These are phyloP conservation scores for Hylaea fasciaria DNA, from an alignment of 2,888 invertebrate genomes.

Conservation along the genomic window DNA sequence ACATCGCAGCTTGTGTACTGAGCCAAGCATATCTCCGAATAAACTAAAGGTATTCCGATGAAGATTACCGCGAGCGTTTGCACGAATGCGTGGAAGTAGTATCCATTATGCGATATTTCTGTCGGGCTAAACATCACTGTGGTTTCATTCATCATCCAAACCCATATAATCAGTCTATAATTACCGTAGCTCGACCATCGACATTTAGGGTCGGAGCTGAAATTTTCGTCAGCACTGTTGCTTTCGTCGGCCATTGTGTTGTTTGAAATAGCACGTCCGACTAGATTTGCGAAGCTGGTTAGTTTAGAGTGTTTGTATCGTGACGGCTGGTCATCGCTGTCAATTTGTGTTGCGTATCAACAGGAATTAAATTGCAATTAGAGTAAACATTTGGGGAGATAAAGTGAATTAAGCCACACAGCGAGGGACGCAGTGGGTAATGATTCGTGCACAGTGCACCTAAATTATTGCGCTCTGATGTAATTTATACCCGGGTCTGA, in stretches of 20 bases:
- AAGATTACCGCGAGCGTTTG: constrained; percentile 61
- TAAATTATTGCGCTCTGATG: constrained; percentile 80
- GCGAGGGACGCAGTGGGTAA: constrained; percentile 78
- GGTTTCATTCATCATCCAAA: constrained; percentile 73
- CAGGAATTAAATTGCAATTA: constrained; percentile 69
- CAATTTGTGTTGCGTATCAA: constrained; percentile 51
- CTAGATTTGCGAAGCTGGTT: constrained; percentile 43
- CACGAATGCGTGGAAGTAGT: constrained; percentile 57
- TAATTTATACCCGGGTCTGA: constrained; percentile 81
- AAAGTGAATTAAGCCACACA: constrained; percentile 78
- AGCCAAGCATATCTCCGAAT: constrained; percentile 73
- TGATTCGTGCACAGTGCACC: constrained; percentile 83
- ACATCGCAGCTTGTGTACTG: constrained; percentile 72
- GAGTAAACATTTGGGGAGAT: constrained; percentile 71
- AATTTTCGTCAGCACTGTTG: constrained; percentile 47
- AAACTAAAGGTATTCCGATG: constrained; percentile 71
- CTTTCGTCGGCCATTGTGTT: constrained; percentile 36
- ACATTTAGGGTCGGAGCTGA: constrained; percentile 48
- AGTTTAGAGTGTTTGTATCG: constrained; percentile 16
- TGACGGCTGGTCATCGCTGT: constrained; percentile 33
- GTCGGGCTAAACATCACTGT: constrained; percentile 58
- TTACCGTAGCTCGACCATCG: constrained; percentile 66
- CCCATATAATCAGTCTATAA: constrained; percentile 67
- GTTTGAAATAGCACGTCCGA: constrained; percentile 39
- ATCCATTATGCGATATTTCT: constrained; percentile 66